A percentile compares a stretch with the other conserved stretches of the same genome.
Evolutionary conservation across 2,797 vertebrate species (phyloP).

Genomic region (Amblyraja radiata): DNA sequence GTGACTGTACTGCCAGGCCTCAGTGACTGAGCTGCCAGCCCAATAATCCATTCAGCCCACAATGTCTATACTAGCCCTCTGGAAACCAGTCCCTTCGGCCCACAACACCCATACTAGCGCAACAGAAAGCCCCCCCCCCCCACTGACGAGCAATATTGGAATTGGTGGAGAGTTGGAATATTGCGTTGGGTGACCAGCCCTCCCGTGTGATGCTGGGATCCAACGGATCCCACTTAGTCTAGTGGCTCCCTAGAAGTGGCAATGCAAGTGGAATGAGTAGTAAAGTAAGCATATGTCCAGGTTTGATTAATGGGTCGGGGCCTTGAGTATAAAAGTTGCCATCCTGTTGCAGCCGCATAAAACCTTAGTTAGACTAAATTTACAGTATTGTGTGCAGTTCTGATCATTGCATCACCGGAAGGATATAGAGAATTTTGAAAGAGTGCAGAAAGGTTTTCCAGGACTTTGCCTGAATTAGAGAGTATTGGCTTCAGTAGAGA

Average conservation of each 20-base stretch:
- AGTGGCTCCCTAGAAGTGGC: background rate
- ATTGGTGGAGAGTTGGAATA: too few relatives aligned
- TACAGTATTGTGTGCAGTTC: background rate
- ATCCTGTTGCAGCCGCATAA: background rate
- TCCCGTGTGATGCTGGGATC: too few relatives aligned
- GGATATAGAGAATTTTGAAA: background rate
- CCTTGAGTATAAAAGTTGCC: background rate
- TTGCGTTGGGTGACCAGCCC: too few relatives aligned
- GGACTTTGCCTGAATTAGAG: background rate
- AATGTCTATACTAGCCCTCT: too few relatives aligned
- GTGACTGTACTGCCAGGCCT: too few relatives aligned
- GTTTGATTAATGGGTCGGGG: background rate
- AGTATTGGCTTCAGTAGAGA: background rate
- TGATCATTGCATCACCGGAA: background rate
- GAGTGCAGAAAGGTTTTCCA: background rate
- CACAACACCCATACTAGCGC: too few relatives aligned
- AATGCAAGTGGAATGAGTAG: background rate
- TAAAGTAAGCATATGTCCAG: background rate
- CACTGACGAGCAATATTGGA: too few relatives aligned
- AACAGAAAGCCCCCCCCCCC: too few relatives aligned
- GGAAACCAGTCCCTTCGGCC: too few relatives aligned
- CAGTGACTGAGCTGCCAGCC: too few relatives aligned
- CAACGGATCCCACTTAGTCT: too few relatives aligned
- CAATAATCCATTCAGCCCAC: too few relatives aligned
- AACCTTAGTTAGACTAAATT: background rate